Percentiles rank a stretch among this genome's conserved stretches.
Evolutionary conservation across 2,888 invertebrate genomes (phyloP).

Genomic region (Rhopalosiphum nymphaeae): DNA sequence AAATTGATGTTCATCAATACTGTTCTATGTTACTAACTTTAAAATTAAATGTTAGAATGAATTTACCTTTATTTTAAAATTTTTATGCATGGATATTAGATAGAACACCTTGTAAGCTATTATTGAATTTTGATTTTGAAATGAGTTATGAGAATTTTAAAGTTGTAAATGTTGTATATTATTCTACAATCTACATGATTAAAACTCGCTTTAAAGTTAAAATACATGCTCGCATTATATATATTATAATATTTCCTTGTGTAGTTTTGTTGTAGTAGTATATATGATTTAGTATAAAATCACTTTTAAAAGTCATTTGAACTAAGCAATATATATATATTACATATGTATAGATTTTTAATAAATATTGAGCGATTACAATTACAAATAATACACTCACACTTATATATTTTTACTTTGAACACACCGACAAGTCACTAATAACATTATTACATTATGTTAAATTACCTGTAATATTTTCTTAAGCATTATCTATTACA

Average conservation of each 20-base stretch:
- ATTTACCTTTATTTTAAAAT: too few relatives aligned
- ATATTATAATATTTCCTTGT: background rate
- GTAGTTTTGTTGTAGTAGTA: background rate
- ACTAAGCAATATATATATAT: background rate
- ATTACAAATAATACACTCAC: background rate
- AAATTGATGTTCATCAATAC: background rate
- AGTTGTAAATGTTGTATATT: background rate
- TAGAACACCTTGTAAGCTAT: too few relatives aligned
- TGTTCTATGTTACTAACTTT: background rate
- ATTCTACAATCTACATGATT: background rate
- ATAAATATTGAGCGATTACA: background rate
- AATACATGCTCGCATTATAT: background rate
- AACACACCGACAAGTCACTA: background rate
- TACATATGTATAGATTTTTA: background rate
- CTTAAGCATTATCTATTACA: background rate
- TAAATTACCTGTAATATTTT: background rate
- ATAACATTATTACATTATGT: background rate
- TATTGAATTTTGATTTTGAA: background rate
- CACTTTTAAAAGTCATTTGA: background rate
- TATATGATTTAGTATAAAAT: background rate
- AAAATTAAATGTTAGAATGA: background rate
- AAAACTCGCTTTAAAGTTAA: background rate
- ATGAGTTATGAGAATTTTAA: background rate
- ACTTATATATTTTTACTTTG: background rate
- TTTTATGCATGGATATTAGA: too few relatives aligned